Percentiles rank a stretch among this genome's conserved stretches.
phyloP scores from a whole-genome alignment of 2,888 invertebrate species.

The Pandemis corylana region DNA sequence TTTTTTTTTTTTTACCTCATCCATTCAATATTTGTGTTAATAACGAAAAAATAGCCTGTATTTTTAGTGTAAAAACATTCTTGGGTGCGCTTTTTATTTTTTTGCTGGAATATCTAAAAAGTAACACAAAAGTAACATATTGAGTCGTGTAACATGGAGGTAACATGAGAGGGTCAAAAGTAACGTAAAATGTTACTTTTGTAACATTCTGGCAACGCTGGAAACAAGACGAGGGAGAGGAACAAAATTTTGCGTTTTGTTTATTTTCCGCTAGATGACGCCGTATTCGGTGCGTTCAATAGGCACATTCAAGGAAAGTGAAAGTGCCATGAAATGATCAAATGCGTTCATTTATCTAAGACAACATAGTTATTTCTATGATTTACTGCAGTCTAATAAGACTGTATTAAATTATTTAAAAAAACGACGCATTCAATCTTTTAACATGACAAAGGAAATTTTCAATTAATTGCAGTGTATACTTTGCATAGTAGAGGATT shows the following conservation, averaged over 20 bases:
- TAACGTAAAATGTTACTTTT: no score
- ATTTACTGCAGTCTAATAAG: neutral
- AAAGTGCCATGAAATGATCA: conserved; percentile 19
- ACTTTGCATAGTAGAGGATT: no score
- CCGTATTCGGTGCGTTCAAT: conserved; percentile 47
- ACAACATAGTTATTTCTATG: neutral
- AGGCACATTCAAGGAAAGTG: conserved; percentile 27
- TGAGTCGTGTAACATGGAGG: no score
- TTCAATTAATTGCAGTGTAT: neutral
- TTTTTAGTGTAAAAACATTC: no score
- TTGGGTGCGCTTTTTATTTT: no score
- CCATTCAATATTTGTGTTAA: no score
- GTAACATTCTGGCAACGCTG: no score
- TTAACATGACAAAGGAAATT: neutral
- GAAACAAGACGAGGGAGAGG: conserved; percentile 67
- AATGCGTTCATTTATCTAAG: neutral
- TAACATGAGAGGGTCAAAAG: no score
- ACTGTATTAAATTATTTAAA: neutral
- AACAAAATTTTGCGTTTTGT: conserved; percentile 56
- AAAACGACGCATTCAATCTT: neutral
- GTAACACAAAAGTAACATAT: no score
- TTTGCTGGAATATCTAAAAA: no score
- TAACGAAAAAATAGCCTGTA: no score
- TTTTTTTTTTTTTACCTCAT: no score
- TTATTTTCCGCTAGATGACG: conserved; percentile 62